These are phyloP conservation scores for Caradrina clavipalpis DNA, from an alignment of 2,888 invertebrate genomes.

Conservation along the genomic window DNA sequence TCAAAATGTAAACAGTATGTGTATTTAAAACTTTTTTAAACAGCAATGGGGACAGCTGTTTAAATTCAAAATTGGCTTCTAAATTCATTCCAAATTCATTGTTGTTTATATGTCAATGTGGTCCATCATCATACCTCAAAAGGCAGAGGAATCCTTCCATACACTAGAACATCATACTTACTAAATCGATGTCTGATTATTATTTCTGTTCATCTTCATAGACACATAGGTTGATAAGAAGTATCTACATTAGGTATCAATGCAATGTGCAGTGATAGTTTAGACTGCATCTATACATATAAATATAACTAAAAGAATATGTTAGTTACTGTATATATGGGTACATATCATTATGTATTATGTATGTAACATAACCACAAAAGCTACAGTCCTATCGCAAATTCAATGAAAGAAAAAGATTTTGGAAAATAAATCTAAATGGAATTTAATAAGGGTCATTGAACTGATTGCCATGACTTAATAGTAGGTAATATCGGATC, in stretches of 20 bases:
- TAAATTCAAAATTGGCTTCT: constrained; percentile 43
- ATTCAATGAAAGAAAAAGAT: too few relatives aligned
- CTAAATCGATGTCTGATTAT: constrained; percentile 1
- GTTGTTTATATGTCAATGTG: constrained; percentile 7
- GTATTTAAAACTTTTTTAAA: constrained; percentile 39
- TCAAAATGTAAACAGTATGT: constrained; percentile 11
- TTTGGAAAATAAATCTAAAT: too few relatives aligned
- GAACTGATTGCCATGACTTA: background rate
- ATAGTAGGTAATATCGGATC: too few relatives aligned
- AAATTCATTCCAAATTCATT: constrained; percentile 59
- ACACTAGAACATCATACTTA: constrained; percentile 24
- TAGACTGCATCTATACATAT: background rate
- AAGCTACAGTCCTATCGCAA: background rate
- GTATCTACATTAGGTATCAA: too few relatives aligned
- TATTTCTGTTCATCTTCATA: constrained; percentile 1
- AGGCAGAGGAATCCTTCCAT: constrained; percentile 5
- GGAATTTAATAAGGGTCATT: background rate
- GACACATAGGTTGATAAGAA: background rate
- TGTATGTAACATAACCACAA: too few relatives aligned
- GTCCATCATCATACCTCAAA: constrained; percentile 38
- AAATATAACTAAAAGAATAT: background rate
- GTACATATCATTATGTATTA: too few relatives aligned
- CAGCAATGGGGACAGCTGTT: constrained; percentile 25
- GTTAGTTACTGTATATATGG: too few relatives aligned
- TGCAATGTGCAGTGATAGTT: background rate